phyloP scores from a whole-genome alignment of 2,888 invertebrate species.

The Matsumyia berberina region DNA sequence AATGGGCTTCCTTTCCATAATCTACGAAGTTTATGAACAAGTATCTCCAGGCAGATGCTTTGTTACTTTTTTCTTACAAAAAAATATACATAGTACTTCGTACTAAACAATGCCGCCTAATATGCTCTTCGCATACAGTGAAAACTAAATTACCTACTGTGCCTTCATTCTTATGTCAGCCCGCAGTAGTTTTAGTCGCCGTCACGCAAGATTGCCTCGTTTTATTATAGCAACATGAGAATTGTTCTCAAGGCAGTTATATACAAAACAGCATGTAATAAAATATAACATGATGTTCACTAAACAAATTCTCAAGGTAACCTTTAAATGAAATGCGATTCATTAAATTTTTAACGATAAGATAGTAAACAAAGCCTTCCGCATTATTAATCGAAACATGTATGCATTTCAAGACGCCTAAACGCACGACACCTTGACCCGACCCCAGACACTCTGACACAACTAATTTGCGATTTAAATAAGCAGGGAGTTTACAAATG shows the following conservation, averaged over 20 bases:
- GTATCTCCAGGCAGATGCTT: too few species aligned
- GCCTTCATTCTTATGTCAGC: background rate
- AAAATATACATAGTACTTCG: too few species aligned
- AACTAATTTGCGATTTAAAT: background rate
- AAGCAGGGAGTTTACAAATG: background rate
- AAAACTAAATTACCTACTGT: background rate
- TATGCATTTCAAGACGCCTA: background rate
- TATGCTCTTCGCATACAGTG: too few species aligned
- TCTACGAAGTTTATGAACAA: too few species aligned
- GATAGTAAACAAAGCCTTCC: background rate
- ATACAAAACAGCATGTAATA: too few species aligned
- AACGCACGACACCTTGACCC: background rate
- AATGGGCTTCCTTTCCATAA: too few species aligned
- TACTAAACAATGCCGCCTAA: too few species aligned
- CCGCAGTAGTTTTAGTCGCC: background rate
- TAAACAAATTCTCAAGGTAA: too few species aligned
- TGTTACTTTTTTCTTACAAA: background rate
- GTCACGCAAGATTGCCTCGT: constrained; percentile 45
- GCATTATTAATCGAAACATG: background rate
- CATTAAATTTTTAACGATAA: too few species aligned
- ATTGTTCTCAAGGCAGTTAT: constrained; percentile 42
- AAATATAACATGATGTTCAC: too few species aligned
- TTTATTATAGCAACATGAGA: constrained; percentile 31
- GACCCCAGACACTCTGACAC: background rate
- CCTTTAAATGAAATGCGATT: too few species aligned